These are phyloP conservation scores for Oryzias curvinotus DNA, from an alignment of 2,113 vertebrate species.

Conservation along the genomic window DNA sequence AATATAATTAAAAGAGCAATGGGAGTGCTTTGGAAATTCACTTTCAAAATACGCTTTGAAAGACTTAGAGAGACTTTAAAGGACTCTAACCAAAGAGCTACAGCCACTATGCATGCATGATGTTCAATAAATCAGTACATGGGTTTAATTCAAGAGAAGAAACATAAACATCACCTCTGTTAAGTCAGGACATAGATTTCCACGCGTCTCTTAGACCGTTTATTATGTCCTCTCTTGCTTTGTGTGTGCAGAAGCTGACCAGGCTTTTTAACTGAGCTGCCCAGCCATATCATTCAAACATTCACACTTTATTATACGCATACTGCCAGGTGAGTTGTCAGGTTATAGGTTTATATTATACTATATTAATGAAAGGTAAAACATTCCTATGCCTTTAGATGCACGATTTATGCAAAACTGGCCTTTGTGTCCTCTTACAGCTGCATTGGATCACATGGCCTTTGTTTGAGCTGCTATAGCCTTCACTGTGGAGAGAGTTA, in stretches of 20 bases:
- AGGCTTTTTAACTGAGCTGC: slow-evolving; percentile 41
- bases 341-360: slow-evolving; percentile 13
- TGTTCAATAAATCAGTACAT: background rate
- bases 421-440: slow-evolving; percentile 20
- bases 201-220: slow-evolving; percentile 2
- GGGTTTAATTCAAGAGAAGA: background rate
- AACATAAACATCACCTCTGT: background rate
- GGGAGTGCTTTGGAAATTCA: too few relatives aligned
- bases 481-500: background rate
- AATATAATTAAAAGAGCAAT: too few relatives aligned
- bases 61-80: too few relatives aligned
- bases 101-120: background rate
- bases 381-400: slow-evolving; percentile 41
- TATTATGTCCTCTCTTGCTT: slow-evolving; percentile 19
- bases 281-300: slow-evolving; percentile 55
- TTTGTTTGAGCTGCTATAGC: slow-evolving; percentile 25
- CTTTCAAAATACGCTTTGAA: too few relatives aligned
- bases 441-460: slow-evolving; percentile 40
- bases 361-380: slow-evolving; percentile 44
- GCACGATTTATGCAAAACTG: slow-evolving; percentile 34
- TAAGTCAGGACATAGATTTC: background rate
- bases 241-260: slow-evolving; percentile 8
- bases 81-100: too few relatives aligned
- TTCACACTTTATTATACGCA: slow-evolving; percentile 55
- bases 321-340: slow-evolving; percentile 14